Conservation (phyloP, 2,888 invertebrate genomes). For the Athalia rosae region DNA sequence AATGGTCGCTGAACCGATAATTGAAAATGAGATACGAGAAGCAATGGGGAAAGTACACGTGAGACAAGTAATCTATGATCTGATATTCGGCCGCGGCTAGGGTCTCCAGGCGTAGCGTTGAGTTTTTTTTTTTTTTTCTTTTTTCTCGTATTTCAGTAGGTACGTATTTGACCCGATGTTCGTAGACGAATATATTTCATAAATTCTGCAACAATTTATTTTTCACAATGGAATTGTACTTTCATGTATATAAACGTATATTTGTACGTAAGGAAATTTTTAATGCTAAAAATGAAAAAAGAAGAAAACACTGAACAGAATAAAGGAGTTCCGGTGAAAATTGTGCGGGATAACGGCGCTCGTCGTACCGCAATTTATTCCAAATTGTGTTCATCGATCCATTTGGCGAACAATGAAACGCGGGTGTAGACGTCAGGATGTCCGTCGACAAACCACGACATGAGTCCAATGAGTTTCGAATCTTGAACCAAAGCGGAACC, state of each 20-base stretch:
- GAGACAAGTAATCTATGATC: background rate
- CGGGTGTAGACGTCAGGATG: conserved; percentile 14
- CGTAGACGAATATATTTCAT: too few species aligned
- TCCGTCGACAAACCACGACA: background rate
- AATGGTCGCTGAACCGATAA: background rate
- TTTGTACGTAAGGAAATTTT: too few species aligned
- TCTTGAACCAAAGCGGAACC: conserved; percentile 3
- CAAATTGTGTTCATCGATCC: conserved; percentile 11
- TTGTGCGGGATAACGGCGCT: background rate
- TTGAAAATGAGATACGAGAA: background rate
- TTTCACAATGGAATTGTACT: too few species aligned
- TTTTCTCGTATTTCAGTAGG: too few species aligned
- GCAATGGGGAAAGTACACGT: background rate
- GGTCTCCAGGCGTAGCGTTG: background rate
- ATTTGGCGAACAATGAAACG: background rate
- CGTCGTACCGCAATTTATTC: background rate
- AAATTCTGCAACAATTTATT: too few species aligned
- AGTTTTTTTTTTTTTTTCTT: too few species aligned
- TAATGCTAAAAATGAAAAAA: too few species aligned
- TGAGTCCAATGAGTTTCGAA: background rate
- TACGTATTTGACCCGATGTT: too few species aligned
- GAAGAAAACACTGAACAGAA: background rate
- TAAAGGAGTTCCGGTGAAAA: background rate
- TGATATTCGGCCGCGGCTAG: background rate
- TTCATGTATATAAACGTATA: too few species aligned